Percentiles rank a stretch among this genome's conserved stretches.
phyloP scores from a whole-genome alignment of 2,113 vertebrate genomes.

The cat (Felis catus) region F.catus_Fca126_mat1.0 CM031412.1:40899501-40900000 shows the following conservation, averaged over 20 bases:
- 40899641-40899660: background rate
- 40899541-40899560: background rate
- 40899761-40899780: background rate
- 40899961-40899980: background rate
- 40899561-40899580: background rate
- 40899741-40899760: background rate
- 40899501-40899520: background rate
- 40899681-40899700: background rate
- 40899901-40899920: background rate
- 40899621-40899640: background rate
- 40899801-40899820: background rate
- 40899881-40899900: background rate
- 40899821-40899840: accelerated
- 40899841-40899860: background rate
- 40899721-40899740: background rate
- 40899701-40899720: background rate
- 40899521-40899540: background rate
- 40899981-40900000: background rate
- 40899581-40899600: background rate
- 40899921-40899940: background rate
- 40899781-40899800: background rate
- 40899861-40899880: accelerated
- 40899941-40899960: background rate
- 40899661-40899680: background rate
- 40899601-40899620: background rate